Conservation (phyloP, 2,113 vertebrate genomes). For the Campylomormyrus numenius region DNA sequence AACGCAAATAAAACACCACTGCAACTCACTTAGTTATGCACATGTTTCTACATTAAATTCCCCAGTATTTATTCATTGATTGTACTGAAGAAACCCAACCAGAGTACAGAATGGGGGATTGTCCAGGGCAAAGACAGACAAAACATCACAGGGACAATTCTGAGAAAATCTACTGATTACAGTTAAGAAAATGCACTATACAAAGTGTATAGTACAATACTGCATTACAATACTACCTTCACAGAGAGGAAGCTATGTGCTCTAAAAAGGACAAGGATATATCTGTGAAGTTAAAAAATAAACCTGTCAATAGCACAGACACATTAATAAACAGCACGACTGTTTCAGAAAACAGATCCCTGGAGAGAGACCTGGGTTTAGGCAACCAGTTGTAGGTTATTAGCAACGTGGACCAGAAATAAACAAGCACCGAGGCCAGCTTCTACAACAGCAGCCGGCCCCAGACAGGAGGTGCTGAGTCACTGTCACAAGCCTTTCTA, state of each 20-base stretch:
- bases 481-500: conserved; percentile 6
- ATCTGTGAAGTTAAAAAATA: background rate
- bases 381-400: background rate
- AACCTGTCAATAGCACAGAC: background rate
- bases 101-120: background rate
- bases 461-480: background rate
- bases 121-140: background rate
- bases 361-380: conserved; percentile 1
- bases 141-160: background rate
- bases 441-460: background rate
- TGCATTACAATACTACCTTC: background rate
- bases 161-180: background rate
- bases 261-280: background rate
- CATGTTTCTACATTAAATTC: background rate
- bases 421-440: background rate
- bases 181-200: background rate
- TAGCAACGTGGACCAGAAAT: background rate
- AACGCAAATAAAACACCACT: background rate
- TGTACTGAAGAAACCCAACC: background rate
- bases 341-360: background rate
- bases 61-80: background rate
- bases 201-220: background rate
- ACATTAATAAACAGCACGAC: background rate
- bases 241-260: background rate
- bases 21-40: background rate